These are phyloP conservation scores for Pseudomyrmex gracilis DNA, from an alignment of 1,140 invertebrate genomes.

Conservation along the genomic window DNA sequence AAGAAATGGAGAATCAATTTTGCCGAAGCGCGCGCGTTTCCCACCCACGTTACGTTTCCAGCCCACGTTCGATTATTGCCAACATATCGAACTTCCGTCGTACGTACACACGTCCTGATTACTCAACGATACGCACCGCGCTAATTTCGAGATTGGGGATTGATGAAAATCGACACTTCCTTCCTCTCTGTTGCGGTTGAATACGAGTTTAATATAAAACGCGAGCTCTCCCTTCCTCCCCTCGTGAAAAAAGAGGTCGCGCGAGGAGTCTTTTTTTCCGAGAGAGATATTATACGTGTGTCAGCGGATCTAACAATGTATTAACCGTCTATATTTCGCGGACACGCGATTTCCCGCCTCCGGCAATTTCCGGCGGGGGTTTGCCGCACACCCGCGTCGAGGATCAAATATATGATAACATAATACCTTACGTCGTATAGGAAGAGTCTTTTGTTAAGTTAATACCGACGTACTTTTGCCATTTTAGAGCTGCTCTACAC, in stretches of 20 bases:
- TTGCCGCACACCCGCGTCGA: conserved; percentile 47
- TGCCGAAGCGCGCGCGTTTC: conserved; percentile 10
- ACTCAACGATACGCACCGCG: background rate
- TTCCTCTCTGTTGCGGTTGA: background rate
- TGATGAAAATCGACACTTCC: background rate
- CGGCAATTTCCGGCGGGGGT: conserved; percentile 45
- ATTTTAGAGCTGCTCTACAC: background rate
- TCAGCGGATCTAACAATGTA: conserved; percentile 41
- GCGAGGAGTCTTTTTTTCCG: conserved; percentile 9
- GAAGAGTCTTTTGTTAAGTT: background rate
- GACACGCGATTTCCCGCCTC: conserved; percentile 68
- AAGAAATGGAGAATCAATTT: conserved; percentile 51
- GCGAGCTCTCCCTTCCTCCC: no score
- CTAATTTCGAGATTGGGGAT: background rate
- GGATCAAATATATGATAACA: conserved; percentile 1
- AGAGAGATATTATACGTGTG: conserved; percentile 26
- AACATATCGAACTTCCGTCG: background rate
- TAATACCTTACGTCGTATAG: background rate
- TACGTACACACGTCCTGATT: background rate
- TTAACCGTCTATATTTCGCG: conserved; percentile 34
- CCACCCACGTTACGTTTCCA: background rate
- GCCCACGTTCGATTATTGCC: conserved; percentile 27
- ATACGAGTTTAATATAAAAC: conserved; percentile 3
- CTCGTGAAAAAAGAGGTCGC: conserved; percentile 32
- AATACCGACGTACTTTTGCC: background rate